phyloP scores from a whole-genome alignment of 2,888 invertebrate species.

The Prosopocoilus inquinatus region DNA sequence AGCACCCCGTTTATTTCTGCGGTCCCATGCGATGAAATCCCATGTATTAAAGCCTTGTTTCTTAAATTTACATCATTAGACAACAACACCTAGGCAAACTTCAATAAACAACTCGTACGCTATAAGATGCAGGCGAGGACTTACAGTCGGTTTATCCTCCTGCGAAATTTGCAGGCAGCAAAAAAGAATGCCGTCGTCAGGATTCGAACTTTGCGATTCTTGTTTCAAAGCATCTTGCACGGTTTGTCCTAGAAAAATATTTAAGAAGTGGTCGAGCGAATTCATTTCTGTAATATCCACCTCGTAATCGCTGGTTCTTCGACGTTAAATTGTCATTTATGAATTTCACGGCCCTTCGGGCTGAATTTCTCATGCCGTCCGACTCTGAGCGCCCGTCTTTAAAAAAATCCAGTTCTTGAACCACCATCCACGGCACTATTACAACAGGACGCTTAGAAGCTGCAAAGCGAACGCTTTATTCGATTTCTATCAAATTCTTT shows the following conservation, averaged over 20 bases:
- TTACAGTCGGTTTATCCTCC: conserved; percentile 55
- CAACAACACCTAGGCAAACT: conserved; percentile 54
- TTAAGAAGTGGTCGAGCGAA: conserved; percentile 2
- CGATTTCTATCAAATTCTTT: conserved; percentile 11
- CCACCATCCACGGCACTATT: conserved; percentile 61
- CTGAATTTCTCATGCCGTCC: conserved; percentile 27
- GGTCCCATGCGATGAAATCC: conserved; percentile 42
- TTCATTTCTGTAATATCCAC: conserved; percentile 35
- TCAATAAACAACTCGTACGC: background rate
- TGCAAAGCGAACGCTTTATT: conserved; percentile 9
- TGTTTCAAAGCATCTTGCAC: conserved; percentile 57
- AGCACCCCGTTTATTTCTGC: conserved; percentile 5
- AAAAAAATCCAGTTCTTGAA: conserved; percentile 59
- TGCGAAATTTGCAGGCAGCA: conserved; percentile 58
- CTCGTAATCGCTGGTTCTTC: conserved; percentile 52
- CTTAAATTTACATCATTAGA: conserved; percentile 61
- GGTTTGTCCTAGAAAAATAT: conserved; percentile 54
- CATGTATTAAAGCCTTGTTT: conserved; percentile 57
- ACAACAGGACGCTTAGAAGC: conserved; percentile 34
- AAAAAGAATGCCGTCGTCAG: conserved; percentile 61
- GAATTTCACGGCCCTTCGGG: conserved; percentile 54
- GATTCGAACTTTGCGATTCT: conserved; percentile 54
- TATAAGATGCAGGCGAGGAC: conserved; percentile 24
- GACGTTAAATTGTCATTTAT: conserved; percentile 55
- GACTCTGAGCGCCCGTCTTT: conserved; percentile 47